Evolutionary conservation across 2,797 vertebrate genomes (phyloP), one percentile per base, ranked within the genome.

Genomic region (Melanotaenia nigrans): DNA sequence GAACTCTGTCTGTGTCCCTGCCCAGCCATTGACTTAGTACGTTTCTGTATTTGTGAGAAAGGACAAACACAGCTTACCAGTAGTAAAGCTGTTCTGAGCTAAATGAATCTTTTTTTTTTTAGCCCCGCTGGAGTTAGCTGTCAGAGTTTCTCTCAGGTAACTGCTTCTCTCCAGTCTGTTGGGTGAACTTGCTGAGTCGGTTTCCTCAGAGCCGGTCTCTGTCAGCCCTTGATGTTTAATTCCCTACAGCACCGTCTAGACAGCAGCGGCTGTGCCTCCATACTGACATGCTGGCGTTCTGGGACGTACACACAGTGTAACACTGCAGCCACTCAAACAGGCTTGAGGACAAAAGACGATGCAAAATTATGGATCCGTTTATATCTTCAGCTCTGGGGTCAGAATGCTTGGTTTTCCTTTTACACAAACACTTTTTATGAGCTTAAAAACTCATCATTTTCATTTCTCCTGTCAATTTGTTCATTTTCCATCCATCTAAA

Each of bases 201-300:
- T 81, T 88, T 71, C 77, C 77, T 76, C 57, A 62, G 74, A 87
- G 83, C 76, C 78, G 77, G 71, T 68, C 82, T 85, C 47, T 75
- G 66, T 69, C 74, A 68, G 73, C 71, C 82, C 80, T 89, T 89
- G 85, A 90, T 90, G 83, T 90, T 90, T 92, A 90, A 88, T 90
- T 90, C 83, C 90, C 82, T 56, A 73, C 73, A 73, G 65, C 33
- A 36, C 73, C 14, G 77, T 93, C 87, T 90, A 89, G 89, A 89
- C 90, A 71, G 87, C 73, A 18, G 61, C 24, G 20, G 58, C 72
- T 68, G 82, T 81, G 75, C 76, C 76, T 65, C 68, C 59, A 59
- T 76, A 45, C 78, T 78, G 67, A 78, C 73, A 74, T 38, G 74
- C 65, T 36, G 25, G 64, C 77, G 69, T 61, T 65, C 63, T n/a